Percentiles rank a stretch among this genome's conserved stretches.
Conservation (phyloP, 2,113 vertebrate species). For the Apteryx mantelli region DNA sequence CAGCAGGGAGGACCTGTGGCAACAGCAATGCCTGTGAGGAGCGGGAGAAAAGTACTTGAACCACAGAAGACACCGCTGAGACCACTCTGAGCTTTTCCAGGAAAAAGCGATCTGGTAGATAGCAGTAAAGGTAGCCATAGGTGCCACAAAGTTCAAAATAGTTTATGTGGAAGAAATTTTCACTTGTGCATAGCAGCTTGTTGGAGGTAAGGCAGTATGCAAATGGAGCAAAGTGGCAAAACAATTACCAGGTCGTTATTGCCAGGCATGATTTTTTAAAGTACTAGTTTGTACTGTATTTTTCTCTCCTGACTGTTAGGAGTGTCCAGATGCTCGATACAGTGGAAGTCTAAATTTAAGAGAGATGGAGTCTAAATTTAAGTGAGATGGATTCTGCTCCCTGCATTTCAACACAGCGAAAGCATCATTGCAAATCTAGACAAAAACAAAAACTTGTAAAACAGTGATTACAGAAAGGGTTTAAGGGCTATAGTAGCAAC, state of each 20-base stretch:
- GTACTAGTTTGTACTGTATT: background rate
- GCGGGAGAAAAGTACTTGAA: too few relatives aligned
- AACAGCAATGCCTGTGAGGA: background rate
- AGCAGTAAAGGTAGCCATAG: background rate
- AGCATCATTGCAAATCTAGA: background rate
- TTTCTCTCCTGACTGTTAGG: too few relatives aligned
- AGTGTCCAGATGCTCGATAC: too few relatives aligned
- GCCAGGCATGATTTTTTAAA: too few relatives aligned
- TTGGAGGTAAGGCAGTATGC: background rate
- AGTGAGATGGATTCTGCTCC: background rate
- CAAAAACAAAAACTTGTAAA: background rate
- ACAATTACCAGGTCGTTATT: background rate
- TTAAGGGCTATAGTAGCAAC: background rate
- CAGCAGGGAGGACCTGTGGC: accelerated
- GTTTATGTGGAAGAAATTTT: background rate
- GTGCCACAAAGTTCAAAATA: too few relatives aligned
- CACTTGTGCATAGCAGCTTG: background rate
- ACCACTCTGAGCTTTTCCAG: background rate
- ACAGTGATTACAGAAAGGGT: background rate
- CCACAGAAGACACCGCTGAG: background rate
- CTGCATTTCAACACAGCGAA: background rate
- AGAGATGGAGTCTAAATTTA: too few relatives aligned
- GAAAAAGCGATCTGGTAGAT: background rate
- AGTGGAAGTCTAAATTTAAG: too few relatives aligned
- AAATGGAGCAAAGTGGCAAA: too few relatives aligned